Evolutionary conservation across 2,113 vertebrate species (phyloP), one percentile per base, ranked within the genome.

Genomic region (Dinomys branickii): DNA sequence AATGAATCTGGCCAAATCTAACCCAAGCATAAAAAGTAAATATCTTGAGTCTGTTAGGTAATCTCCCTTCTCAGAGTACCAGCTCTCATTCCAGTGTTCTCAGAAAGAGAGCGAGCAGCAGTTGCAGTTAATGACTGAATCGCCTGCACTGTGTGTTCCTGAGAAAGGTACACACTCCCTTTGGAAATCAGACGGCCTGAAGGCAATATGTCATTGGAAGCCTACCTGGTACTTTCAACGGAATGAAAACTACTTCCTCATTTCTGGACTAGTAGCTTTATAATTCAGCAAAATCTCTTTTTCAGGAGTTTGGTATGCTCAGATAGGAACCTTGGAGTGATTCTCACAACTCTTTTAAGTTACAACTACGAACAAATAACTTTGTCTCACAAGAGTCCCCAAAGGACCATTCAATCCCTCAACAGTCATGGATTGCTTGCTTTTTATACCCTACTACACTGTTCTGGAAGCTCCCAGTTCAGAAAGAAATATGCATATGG

Each of bases 1-100:
- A 94, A 78, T 85, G 58, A 96, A 93, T 88, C 65, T 84, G 50
- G 17, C 44, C 52, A 86, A 92, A 89, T 33, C 41, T 17, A 67
- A 88, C 86, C 16, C 61, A 86, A 90, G 54, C 16, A 87, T 41
- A 58, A 44, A 61, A 69, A 88, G 54, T 84, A 94, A 97, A 81
- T n/a, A 93, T 28, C 83, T 24, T 81, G 50, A n/a, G 30, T 41
- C 22, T 95, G 59, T 93, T 93, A 86, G 11, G 56, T 38, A 85
- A 92, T 77, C 38, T 33, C 83, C 6, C 52, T 11, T 91, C 28
- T 92, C 41, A 81, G 14, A 33, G 24, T 59, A 52, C 84, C 26
- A 58, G 14, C n/a, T 90, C 7, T 88, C 26, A 50, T 54, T 95
- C 44, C 24, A 8, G 6, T 77, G 84, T 92, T 26, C 5, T 69